phyloP scores from a whole-genome alignment of 2,888 invertebrate genomes.

The Noctua janthe region DNA sequence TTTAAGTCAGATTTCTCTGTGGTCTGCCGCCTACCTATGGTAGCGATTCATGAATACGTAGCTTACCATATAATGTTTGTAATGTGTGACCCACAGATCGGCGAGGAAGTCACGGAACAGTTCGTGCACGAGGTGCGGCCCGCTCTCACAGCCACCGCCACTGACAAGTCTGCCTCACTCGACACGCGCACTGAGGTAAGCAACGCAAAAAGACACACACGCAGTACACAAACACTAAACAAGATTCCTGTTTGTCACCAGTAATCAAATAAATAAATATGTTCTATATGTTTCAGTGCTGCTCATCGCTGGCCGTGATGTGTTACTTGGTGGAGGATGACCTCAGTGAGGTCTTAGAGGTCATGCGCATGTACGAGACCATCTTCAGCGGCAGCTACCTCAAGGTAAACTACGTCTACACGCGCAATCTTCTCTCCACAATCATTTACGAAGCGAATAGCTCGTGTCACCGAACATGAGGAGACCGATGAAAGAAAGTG shows the following conservation, averaged over 20 bases:
- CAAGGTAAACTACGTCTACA: conserved; percentile 82
- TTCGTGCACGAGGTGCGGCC: conserved; percentile 93
- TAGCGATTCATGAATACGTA: not conserved
- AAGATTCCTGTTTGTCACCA: not conserved
- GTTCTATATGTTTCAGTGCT: conserved; percentile 91
- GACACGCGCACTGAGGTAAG: conserved; percentile 94
- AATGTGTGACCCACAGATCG: conserved; percentile 75
- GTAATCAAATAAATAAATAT: not conserved
- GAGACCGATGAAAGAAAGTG: not conserved
- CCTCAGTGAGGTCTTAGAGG: conserved; percentile 92
- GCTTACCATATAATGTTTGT: not conserved
- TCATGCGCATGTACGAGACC: conserved; percentile 94
- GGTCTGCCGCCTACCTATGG: not conserved
- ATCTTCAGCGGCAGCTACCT: conserved; percentile 95
- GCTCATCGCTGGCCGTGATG: conserved; percentile 94
- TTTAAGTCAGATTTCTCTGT: too few species aligned
- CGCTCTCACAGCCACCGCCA: conserved; percentile 92
- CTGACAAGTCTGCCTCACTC: conserved; percentile 93
- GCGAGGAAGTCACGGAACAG: conserved; percentile 92
- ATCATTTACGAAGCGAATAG: not conserved
- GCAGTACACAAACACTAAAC: not conserved
- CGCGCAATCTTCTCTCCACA: not conserved
- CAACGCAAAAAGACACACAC: too few species aligned
- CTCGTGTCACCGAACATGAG: not conserved
- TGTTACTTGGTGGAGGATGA: conserved; percentile 96